Percentiles rank a stretch among this genome's conserved stretches.
phyloP scores from a whole-genome alignment of 2,797 vertebrate species.

The Distichodus sexfasciatus region DNA sequence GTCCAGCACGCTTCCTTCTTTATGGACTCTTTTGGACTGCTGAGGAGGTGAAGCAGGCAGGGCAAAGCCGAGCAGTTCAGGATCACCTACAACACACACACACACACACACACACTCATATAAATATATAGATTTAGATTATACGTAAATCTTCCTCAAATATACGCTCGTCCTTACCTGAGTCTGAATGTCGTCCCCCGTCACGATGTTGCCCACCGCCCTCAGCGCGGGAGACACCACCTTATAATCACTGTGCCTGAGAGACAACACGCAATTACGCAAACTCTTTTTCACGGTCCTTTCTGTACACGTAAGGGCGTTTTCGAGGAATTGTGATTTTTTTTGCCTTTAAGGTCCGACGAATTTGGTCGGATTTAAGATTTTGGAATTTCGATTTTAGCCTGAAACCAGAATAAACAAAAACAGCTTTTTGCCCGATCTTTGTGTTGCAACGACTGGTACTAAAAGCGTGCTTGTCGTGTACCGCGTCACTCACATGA shows the following conservation, averaged over 20 bases:
- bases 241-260: slow-evolving; percentile 89
- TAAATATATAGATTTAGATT: too few species aligned
- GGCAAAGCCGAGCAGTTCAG: slow-evolving; percentile 89
- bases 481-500: slow-evolving; percentile 77
- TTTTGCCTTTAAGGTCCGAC: too few species aligned
- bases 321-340: too few species aligned
- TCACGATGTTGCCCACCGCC: slow-evolving; percentile 91
- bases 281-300: too few species aligned
- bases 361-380: too few species aligned
- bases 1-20: slow-evolving; percentile 92
- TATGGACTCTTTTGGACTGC: slow-evolving; percentile 90
- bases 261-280: background rate
- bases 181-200: slow-evolving; percentile 90
- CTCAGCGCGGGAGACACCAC: slow-evolving; percentile 90
- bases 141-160: background rate
- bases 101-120: too few species aligned
- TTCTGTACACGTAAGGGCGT: too few species aligned
- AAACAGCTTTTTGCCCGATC: too few species aligned
- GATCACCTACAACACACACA: slow-evolving; percentile 76
- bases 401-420: too few species aligned
- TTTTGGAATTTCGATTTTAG: too few species aligned
- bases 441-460: too few species aligned
- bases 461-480: background rate
- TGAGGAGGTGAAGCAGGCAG: slow-evolving; percentile 87
- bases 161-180: slow-evolving; percentile 68